phyloP scores from a whole-genome alignment of 2,113 vertebrate species.

The Heloderma charlesbogerti region DNA sequence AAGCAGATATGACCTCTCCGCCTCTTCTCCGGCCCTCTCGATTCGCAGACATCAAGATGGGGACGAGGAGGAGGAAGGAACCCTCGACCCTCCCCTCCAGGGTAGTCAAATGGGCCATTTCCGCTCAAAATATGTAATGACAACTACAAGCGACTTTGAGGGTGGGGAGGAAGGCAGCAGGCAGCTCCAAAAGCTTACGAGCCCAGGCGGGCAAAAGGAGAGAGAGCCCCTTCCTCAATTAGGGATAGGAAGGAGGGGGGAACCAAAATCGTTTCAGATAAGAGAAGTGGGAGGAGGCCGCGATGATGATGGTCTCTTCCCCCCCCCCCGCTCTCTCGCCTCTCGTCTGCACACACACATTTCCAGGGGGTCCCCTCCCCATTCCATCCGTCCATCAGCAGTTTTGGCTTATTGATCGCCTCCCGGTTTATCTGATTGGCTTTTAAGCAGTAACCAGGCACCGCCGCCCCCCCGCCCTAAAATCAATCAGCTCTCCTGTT shows the following conservation, averaged over 20 bases:
- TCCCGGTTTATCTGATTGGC: conserved; percentile 12
- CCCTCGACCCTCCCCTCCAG: not conserved
- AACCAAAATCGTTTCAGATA: not conserved
- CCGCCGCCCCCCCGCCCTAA: not conserved
- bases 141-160: not conserved
- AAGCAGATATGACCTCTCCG: not conserved
- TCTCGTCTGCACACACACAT: not conserved
- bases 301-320: fast-evolving
- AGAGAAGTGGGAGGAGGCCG: not conserved
- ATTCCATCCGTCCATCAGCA: not conserved
- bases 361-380: not conserved
- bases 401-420: not conserved
- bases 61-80: not conserved
- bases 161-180: not conserved
- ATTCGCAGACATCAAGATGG: not conserved
- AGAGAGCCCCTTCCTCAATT: not conserved
- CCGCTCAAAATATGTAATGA: not conserved
- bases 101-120: not conserved
- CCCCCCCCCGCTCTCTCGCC: no score
- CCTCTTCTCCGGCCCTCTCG: not conserved
- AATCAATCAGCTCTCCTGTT: not conserved
- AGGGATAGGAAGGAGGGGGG: no score
- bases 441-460: conserved; percentile 5
- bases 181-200: not conserved
- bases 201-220: not conserved